Percentiles rank a stretch among this genome's conserved stretches.
Evolutionary conservation across 92 coral and sea anemone genomes (phyloP).

Genomic region (Parazoanthus darwini): DNA sequence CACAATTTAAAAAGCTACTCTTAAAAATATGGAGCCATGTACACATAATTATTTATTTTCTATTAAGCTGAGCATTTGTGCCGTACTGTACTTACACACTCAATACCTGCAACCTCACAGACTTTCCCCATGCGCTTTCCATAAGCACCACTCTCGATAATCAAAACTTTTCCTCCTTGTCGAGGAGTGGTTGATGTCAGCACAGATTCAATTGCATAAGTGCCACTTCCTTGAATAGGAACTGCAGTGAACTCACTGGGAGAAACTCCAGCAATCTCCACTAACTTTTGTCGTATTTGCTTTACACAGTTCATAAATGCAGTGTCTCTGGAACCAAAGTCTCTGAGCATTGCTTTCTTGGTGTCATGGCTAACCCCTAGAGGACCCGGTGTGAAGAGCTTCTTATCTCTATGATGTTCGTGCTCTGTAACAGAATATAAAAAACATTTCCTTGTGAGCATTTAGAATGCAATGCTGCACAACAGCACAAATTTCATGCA

Average conservation of each 20-base stretch:
- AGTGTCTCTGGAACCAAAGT: slow-evolving; percentile 94
- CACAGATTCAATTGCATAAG: slow-evolving; percentile 90
- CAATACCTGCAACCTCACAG: slow-evolving; percentile 87
- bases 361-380: slow-evolving; percentile 85
- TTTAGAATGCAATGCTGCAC: background rate
- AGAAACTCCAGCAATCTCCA: slow-evolving; percentile 89
- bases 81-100: slow-evolving; percentile 61
- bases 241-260: slow-evolving; percentile 72
- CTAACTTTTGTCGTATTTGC: slow-evolving; percentile 75
- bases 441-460: background rate
- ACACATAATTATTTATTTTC: too few relatives aligned
- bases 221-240: slow-evolving; percentile 93
- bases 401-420: slow-evolving; percentile 75
- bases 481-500: background rate
- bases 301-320: slow-evolving; percentile 80
- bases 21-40: too few relatives aligned
- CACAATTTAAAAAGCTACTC: too few relatives aligned
- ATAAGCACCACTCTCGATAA: slow-evolving; percentile 90
- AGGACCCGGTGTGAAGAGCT: slow-evolving; percentile 97
- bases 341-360: slow-evolving; percentile 89
- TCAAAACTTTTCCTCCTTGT: slow-evolving; percentile 75
- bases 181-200: slow-evolving; percentile 86
- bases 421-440: background rate
- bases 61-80: too few relatives aligned
- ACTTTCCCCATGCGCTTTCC: slow-evolving; percentile 91